Evolutionary conservation across 2,113 vertebrate genomes (phyloP), one percentile per base, ranked within the genome.

Genomic region (Tragulus kanchil): DNA sequence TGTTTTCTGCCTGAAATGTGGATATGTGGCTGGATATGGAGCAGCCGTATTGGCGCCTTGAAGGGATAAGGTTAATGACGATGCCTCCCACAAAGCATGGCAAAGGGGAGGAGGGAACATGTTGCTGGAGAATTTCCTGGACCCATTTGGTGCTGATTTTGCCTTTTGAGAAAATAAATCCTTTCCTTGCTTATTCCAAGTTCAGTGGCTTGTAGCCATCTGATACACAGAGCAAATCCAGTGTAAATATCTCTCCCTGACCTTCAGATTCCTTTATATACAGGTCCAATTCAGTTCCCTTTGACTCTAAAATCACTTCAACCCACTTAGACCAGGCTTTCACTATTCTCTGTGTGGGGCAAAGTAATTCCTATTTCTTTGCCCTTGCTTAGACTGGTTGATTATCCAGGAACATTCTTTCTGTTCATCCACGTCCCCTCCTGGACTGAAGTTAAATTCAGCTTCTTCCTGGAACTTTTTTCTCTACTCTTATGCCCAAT

Each of bases 1-100:
- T 59, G 26, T 45, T 84, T 90, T 96, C 79, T 82, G 45, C 65
- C 42, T 89, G 54, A 56, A 83, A 95, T 85, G 59, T 62, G n/a
- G 48, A 19, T 14, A 19, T 36, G 56, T 78, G 42, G 28, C 83
- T 88, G 85, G 77, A 77, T 16, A 36, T 48, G 36, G 59, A 84
- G 14, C 23, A 42, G 54, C 13, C 79, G 31, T 21, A 9, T 11
- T 77, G 71, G 5, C 42, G 13, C 54, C 4, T 56, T 14, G 71
- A 59, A 96, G 92, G 50, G 84, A 25, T 15, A 85, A 25, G 4
- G 36, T 67, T 82, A 59, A 56, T 16, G 28, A 28, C 54, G 65
- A 14, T 14, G 69, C 65, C 78, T 82, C 48, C 26, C 4, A 21
- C 11, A 59, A 56, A 8, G 7, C 14, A 4, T 52, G 52, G 52